These are phyloP conservation scores for Malurus elegans DNA, from an alignment of 2,113 vertebrate species.

Conservation along the genomic window DNA sequence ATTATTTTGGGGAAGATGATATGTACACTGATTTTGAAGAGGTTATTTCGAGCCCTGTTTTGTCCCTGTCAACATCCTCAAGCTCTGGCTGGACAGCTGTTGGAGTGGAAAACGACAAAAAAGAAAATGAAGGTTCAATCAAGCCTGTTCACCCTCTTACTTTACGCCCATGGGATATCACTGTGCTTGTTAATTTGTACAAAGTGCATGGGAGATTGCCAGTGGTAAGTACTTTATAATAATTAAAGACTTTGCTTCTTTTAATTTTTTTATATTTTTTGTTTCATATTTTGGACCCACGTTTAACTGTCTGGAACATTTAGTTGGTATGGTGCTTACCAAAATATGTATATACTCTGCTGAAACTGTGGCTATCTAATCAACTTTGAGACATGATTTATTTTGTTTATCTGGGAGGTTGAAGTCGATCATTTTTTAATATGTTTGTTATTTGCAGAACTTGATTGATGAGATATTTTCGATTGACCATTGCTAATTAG, in stretches of 20 bases:
- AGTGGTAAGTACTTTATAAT: slow-evolving; percentile 76
- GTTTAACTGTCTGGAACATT: not conserved
- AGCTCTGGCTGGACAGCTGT: slow-evolving; percentile 92
- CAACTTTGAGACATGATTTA: not conserved
- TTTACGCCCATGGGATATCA: slow-evolving; percentile 96
- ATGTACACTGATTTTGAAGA: slow-evolving; percentile 99
- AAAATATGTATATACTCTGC: not conserved
- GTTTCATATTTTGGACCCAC: not conserved
- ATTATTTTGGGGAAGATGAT: slow-evolving; percentile 98
- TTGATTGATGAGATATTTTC: not conserved
- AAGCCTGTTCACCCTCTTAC: slow-evolving; percentile 83
- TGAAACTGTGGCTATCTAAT: not conserved
- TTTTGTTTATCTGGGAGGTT: not conserved
- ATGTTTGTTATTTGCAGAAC: not conserved
- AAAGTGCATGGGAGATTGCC: slow-evolving; percentile 94
- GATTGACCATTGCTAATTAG: not conserved
- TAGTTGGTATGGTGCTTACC: not conserved
- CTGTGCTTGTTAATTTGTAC: slow-evolving; percentile 93
- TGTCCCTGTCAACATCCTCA: slow-evolving; percentile 89
- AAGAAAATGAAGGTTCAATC: slow-evolving; percentile 71
- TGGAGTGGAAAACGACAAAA: slow-evolving; percentile 82
- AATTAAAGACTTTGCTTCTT: not conserved
- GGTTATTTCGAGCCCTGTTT: slow-evolving; percentile 86
- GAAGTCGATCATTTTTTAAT: not conserved
- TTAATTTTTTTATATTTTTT: not conserved